A percentile compares a stretch with the other conserved stretches of the same genome.
Conservation (phyloP, 2,888 invertebrate genomes). For the Ptychoptera contaminata region DNA sequence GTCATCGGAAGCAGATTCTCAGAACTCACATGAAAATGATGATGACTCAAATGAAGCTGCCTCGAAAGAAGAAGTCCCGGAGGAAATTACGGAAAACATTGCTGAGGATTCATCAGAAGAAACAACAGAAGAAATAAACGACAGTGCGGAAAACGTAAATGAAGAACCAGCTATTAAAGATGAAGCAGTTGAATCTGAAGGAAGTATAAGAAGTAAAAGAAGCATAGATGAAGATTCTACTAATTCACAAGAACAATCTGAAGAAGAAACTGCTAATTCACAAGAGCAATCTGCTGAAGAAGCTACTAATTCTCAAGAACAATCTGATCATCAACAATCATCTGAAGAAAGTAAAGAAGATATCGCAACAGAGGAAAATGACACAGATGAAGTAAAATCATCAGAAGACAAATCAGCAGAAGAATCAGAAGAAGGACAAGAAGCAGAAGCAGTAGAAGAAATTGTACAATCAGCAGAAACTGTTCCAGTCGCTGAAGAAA, state of each 20-base stretch:
- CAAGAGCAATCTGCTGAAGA: conserved; percentile 28
- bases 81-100: conserved; percentile 10
- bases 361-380: conserved; percentile 14
- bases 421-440: conserved; percentile 20
- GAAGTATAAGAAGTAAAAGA: conserved; percentile 13
- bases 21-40: conserved; percentile 11
- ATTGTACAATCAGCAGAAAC: conserved; percentile 21
- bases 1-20: conserved; percentile 15
- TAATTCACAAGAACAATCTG: conserved; percentile 18
- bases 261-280: conserved; percentile 31
- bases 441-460: conserved; percentile 33
- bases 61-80: conserved; percentile 12
- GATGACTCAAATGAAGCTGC: conserved; percentile 15
- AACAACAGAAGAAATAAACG: conserved; percentile 10
- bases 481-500: conserved; percentile 14
- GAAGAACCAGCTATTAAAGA: conserved; percentile 22
- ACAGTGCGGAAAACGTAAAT: conserved; percentile 9
- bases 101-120: conserved; percentile 13
- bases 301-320: no score
- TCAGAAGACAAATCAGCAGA: conserved; percentile 11
- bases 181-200: conserved; percentile 14
- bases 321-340: conserved; percentile 8
- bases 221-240: conserved; percentile 22
- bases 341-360: conserved; percentile 16
- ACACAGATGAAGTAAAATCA: conserved; percentile 13